A percentile compares a stretch with the other conserved stretches of the same genome.
Conservation (phyloP, 1,140 invertebrate species). For the Papilio polytes region DNA sequence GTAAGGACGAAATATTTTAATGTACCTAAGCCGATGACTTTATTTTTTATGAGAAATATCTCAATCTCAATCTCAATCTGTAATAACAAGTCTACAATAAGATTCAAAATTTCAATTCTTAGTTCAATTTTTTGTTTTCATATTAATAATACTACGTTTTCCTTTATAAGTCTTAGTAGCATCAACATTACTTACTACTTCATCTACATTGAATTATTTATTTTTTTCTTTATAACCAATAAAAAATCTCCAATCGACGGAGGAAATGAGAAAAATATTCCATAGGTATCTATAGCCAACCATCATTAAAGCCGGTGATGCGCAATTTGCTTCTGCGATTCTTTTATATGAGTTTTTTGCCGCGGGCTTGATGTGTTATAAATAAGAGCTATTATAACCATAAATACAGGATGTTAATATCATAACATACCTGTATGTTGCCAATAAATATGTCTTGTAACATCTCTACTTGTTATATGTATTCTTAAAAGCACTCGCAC, state of each 20-base stretch:
- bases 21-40: too few relatives aligned
- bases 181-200: not conserved
- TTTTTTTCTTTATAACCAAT: not conserved
- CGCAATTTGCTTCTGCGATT: constrained; percentile 40
- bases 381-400: constrained; percentile 18
- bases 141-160: too few relatives aligned
- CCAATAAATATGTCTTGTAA: not conserved
- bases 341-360: constrained; percentile 33
- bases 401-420: constrained; percentile 23
- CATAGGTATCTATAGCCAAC: constrained; percentile 43
- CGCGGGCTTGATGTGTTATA: constrained; percentile 25
- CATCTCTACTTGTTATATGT: not conserved
- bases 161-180: too few relatives aligned
- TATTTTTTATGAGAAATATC: too few relatives aligned
- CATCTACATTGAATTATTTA: not conserved
- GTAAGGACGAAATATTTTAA: too few relatives aligned
- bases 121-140: too few relatives aligned
- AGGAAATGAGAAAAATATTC: constrained; percentile 64
- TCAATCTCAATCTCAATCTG: too few relatives aligned
- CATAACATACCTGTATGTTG: not conserved
- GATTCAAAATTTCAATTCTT: too few relatives aligned
- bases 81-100: too few relatives aligned
- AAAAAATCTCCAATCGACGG: constrained; percentile 29
- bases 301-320: constrained; percentile 25
- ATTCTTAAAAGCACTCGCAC: too few relatives aligned